Conservation (phyloP, 2,888 invertebrate genomes). For the Chrysodeixis includens region DNA sequence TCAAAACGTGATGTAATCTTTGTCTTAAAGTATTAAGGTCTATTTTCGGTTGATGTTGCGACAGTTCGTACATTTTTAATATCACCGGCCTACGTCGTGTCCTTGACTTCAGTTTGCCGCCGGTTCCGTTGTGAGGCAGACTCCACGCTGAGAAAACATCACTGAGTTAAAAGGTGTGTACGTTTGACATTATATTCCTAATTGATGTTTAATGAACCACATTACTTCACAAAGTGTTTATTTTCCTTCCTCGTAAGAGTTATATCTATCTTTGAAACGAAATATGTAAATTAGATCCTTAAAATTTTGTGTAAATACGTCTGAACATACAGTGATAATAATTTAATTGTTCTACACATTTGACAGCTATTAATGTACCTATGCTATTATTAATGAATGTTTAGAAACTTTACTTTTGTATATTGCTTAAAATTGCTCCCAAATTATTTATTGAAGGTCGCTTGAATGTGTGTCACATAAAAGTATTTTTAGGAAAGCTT, state of each 20-base stretch:
- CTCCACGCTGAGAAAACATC: conserved; percentile 42
- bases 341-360: no score
- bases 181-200: neutral
- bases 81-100: conserved; percentile 18
- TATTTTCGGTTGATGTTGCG: conserved; percentile 26
- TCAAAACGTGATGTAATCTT: neutral
- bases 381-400: no score
- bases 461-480: no score
- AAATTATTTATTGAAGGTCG: no score
- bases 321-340: no score
- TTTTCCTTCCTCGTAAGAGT: neutral
- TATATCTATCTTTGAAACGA: no score
- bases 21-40: conserved; percentile 28
- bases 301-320: no score
- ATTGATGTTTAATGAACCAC: neutral
- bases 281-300: no score
- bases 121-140: conserved; percentile 59
- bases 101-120: conserved; percentile 64
- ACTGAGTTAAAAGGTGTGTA: conserved; percentile 36
- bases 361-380: no score
- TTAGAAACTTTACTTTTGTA: no score
- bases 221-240: neutral
- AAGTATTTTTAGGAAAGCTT: no score
- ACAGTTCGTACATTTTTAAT: conserved; percentile 29
- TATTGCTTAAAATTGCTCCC: no score